Conservation (phyloP, 2,888 invertebrate species). For the Aphodius granarius region DNA sequence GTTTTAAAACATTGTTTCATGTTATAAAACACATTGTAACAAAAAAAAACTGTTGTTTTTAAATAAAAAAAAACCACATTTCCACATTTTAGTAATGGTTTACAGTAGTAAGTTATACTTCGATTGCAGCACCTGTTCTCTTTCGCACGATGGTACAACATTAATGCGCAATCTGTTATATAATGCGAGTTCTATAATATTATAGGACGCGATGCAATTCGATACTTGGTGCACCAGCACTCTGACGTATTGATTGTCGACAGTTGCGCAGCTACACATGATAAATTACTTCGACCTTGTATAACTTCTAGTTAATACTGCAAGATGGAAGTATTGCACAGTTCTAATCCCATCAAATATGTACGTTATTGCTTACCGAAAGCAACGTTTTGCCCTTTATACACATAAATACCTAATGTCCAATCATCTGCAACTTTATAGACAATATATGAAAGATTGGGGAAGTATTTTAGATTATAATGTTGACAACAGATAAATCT, state of each 20-base stretch:
- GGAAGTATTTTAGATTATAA: too few relatives aligned
- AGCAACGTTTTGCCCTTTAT: too few relatives aligned
- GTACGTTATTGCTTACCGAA: too few relatives aligned
- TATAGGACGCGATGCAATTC: not conserved
- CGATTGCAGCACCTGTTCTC: not conserved
- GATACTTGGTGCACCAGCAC: not conserved
- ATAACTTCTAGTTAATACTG: not conserved
- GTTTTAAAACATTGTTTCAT: too few relatives aligned
- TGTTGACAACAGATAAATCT: too few relatives aligned
- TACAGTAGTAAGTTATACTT: not conserved
- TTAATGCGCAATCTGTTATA: not conserved
- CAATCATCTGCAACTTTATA: too few relatives aligned
- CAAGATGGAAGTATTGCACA: not conserved
- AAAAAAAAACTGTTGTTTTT: too few relatives aligned
- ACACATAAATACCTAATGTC: too few relatives aligned
- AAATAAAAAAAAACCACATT: too few relatives aligned
- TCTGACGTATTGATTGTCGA: not conserved
- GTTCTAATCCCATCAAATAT: not conserved
- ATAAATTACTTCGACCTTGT: not conserved
- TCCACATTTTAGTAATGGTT: not conserved
- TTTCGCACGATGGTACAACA: not conserved
- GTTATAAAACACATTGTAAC: too few relatives aligned
- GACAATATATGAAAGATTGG: too few relatives aligned
- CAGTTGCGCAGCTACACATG: not conserved
- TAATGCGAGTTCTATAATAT: not conserved